These are phyloP conservation scores for Drosophila birchii DNA, from an alignment of 2,888 invertebrate species.

Conservation along the genomic window DNA sequence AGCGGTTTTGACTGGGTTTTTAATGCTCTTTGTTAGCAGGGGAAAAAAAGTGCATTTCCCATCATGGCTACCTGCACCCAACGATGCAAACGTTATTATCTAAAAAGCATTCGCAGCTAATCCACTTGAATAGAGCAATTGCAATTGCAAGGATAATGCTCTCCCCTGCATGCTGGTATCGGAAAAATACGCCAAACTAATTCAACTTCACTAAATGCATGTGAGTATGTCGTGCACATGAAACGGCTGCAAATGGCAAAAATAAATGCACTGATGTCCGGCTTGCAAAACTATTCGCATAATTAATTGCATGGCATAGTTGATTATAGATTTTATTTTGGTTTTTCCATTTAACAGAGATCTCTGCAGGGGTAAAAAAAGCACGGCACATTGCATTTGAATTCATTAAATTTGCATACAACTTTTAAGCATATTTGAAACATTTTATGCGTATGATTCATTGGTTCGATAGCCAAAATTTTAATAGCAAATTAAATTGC, in stretches of 20 bases:
- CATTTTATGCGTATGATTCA: conserved; percentile 32
- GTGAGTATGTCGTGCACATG: conserved; percentile 20
- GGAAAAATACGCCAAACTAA: conserved; percentile 17
- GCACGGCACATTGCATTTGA: not conserved
- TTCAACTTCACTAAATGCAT: conserved; percentile 27
- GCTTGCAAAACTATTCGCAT: conserved; percentile 32
- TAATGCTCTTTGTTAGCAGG: not conserved
- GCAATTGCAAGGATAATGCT: conserved; percentile 22
- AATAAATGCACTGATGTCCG: conserved; percentile 20
- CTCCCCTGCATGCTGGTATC: conserved; percentile 2
- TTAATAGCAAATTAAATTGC: conserved; percentile 53
- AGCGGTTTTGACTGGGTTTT: not conserved
- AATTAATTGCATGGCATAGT: conserved; percentile 47
- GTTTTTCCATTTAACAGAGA: conserved; percentile 21
- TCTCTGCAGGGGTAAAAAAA: conserved; percentile 14
- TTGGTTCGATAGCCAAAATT: conserved; percentile 37
- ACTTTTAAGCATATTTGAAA: conserved; percentile 38
- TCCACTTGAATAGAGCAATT: conserved; percentile 27
- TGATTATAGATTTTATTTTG: conserved; percentile 39
- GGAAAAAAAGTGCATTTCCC: not conserved
- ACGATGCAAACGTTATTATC: conserved; percentile 4
- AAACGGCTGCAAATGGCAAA: conserved; percentile 43
- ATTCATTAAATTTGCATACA: conserved; percentile 49
- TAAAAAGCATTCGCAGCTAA: conserved; percentile 29
- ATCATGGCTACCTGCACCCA: conserved; percentile 1